Percentiles rank a stretch among this genome's conserved stretches.
phyloP scores from a whole-genome alignment of 35 echinoderm and acorn worm genomes.

The Lytechinus pictus region DNA sequence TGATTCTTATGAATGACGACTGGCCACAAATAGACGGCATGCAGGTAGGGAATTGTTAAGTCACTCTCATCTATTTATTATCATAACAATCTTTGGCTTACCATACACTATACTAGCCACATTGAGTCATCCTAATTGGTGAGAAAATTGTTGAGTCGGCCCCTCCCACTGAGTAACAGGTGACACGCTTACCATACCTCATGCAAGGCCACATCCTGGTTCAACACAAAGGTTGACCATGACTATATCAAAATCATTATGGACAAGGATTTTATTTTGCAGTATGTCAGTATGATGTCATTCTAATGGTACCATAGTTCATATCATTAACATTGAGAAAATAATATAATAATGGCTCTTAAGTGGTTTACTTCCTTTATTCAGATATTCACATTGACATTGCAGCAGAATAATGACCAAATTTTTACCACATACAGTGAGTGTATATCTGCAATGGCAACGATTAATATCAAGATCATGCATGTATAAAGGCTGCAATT shows the following conservation, averaged over 20 bases:
- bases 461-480: no score
- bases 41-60: neutral
- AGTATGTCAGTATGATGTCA: neutral
- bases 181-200: neutral
- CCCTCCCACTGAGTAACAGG: constrained; percentile 15
- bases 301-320: neutral
- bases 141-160: neutral
- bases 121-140: neutral
- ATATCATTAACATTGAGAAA: no score
- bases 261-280: neutral
- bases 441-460: no score
- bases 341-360: no score
- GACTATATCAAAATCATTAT: neutral
- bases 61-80: neutral
- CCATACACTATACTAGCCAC: neutral
- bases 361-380: no score
- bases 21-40: neutral
- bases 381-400: neutral
- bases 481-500: no score
- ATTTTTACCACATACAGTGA: neutral
- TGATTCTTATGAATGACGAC: neutral
- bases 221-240: neutral
- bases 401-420: neutral
- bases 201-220: neutral
- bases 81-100: neutral